A percentile compares a stretch with the other conserved stretches of the same genome.
phyloP scores from a whole-genome alignment of 2,797 vertebrate species.

The Anguilla anguilla region DNA sequence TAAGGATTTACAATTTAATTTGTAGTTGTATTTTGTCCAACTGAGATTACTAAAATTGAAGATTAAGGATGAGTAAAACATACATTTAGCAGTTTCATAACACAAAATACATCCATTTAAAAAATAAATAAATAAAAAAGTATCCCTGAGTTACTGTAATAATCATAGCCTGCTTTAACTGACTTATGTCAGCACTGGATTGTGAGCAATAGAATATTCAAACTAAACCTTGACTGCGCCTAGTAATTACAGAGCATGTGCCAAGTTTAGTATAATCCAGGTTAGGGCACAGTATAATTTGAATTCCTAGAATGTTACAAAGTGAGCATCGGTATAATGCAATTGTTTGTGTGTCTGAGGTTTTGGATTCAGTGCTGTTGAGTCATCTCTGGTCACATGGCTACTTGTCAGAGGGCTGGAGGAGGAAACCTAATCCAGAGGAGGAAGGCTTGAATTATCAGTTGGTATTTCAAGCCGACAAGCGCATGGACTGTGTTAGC shows the following conservation, averaged over 20 bases:
- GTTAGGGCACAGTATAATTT: not conserved
- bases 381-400: slow-evolving; percentile 76
- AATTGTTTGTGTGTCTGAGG: slow-evolving; percentile 29
- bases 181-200: not conserved
- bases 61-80: not conserved
- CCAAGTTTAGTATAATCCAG: not conserved
- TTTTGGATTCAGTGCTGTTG: slow-evolving; percentile 67
- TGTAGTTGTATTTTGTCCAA: not conserved
- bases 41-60: not conserved
- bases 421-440: slow-evolving; percentile 74
- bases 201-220: not conserved
- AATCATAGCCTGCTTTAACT: no score
- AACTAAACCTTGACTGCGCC: not conserved
- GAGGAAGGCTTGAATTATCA: slow-evolving; percentile 72
- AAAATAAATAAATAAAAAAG: no score
- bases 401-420: slow-evolving; percentile 69
- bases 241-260: not conserved
- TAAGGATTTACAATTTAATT: not conserved
- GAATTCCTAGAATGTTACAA: not conserved
- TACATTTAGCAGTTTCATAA: not conserved
- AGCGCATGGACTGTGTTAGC: slow-evolving; percentile 23
- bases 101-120: no score
- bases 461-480: slow-evolving; percentile 52
- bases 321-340: not conserved
- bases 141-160: not conserved